Conservation (phyloP, 1,140 invertebrate genomes). For the Heterodera schachtii region DNA sequence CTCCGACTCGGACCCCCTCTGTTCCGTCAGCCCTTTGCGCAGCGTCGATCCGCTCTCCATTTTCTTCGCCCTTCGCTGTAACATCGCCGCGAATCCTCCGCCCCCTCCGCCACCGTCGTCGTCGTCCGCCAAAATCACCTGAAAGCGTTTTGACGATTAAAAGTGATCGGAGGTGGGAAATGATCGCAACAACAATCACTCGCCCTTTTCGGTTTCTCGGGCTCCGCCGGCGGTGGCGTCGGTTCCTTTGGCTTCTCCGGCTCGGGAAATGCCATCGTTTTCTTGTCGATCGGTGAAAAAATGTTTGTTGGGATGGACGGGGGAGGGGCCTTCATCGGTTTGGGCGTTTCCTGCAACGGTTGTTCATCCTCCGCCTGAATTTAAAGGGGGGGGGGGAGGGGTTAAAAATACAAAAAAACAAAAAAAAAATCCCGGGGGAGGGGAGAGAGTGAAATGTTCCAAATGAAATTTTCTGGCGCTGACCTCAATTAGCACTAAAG, state of each 20-base stretch:
- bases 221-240: constrained; percentile 44
- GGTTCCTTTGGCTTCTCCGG: constrained; percentile 44
- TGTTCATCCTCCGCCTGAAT: not conserved
- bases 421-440: too few species aligned
- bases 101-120: constrained; percentile 59
- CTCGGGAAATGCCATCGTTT: constrained; percentile 63
- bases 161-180: constrained; percentile 7
- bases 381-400: not conserved
- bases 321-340: constrained; percentile 61
- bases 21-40: constrained; percentile 70
- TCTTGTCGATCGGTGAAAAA: constrained; percentile 65
- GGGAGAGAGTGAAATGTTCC: too few species aligned
- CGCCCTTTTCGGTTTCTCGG: constrained; percentile 36
- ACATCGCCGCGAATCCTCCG: constrained; percentile 60
- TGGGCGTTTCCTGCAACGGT: constrained; percentile 32
- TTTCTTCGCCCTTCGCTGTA: constrained; percentile 65
- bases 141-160: constrained; percentile 7
- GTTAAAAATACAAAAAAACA: too few species aligned
- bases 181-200: not conserved
- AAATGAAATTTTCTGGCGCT: too few species aligned
- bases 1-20: constrained; percentile 80
- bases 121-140: constrained; percentile 44
- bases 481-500: too few species aligned
- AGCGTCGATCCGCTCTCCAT: constrained; percentile 42
- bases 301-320: constrained; percentile 61